These are phyloP conservation scores for Rachycentron canadum DNA, from an alignment of 2,797 vertebrate species.

Conservation along the genomic window DNA sequence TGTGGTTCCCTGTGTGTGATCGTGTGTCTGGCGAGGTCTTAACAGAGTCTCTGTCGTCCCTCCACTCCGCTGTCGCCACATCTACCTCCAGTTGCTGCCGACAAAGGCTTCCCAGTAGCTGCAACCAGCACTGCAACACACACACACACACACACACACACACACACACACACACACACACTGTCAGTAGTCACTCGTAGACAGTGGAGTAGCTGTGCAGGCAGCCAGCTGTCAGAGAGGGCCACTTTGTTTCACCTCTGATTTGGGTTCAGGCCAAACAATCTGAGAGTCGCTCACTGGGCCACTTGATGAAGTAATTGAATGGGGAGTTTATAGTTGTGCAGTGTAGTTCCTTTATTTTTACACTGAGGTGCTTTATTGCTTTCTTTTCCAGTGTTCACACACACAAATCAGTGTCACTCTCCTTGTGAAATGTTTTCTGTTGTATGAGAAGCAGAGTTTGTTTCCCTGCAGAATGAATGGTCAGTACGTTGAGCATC, in stretches of 20 bases:
- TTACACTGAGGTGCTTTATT: conserved; percentile 51
- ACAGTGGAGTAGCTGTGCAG: conserved; percentile 75
- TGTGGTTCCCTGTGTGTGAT: conserved; percentile 15
- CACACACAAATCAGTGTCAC: conserved; percentile 44
- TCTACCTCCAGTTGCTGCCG: conserved; percentile 65
- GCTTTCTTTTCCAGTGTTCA: conserved; percentile 38
- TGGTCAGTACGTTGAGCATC: conserved; percentile 8
- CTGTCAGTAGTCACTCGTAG: conserved; percentile 53
- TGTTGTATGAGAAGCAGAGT: conserved; percentile 12
- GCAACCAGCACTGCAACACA: conserved; percentile 16
- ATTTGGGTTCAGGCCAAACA: conserved; percentile 67
- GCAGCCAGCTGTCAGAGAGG: conserved; percentile 71
- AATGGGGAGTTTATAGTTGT: conserved; percentile 73
- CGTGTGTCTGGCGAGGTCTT: conserved; percentile 15
- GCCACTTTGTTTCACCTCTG: conserved; percentile 79
- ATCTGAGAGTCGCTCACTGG: conserved; percentile 72
- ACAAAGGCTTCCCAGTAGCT: conserved; percentile 75
- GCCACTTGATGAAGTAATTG: conserved; percentile 77
- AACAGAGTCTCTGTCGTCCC: conserved; percentile 65
- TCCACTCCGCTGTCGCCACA: conserved; percentile 45
- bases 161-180: conserved; percentile 32
- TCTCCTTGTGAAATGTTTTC: conserved; percentile 28
- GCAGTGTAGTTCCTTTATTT: conserved; percentile 49
- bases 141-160: conserved; percentile 35
- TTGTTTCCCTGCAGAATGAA: conserved; percentile 35